A percentile compares a stretch with the other conserved stretches of the same genome.
Evolutionary conservation across 2,888 invertebrate genomes (phyloP).

Genomic region (Drosophila leonis): DNA sequence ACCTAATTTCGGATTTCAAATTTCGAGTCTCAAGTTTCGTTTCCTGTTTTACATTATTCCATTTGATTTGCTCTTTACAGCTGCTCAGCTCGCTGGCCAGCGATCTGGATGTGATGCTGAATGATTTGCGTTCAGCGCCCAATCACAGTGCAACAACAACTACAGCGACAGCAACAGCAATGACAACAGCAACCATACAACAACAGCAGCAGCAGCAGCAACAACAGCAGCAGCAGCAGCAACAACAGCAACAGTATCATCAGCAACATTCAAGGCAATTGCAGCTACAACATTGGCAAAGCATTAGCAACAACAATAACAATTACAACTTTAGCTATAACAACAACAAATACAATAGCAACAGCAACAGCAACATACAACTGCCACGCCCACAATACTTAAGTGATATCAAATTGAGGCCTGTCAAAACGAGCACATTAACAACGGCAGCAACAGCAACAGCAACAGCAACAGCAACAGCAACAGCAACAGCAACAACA

Average conservation of each 20-base stretch:
- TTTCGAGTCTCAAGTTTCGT: neutral
- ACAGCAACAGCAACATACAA: conserved; percentile 34
- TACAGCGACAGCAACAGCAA: conserved; percentile 42
- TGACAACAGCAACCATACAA: conserved; percentile 1
- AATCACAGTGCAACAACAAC: conserved; percentile 69
- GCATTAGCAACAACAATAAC: conserved; percentile 57
- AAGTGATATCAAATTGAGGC: conserved; percentile 60
- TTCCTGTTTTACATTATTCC: neutral
- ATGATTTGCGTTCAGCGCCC: conserved; percentile 91
- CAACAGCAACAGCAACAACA: conserved; percentile 30
- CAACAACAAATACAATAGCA: conserved; percentile 44
- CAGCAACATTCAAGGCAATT: conserved; percentile 21
- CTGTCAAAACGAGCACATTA: conserved; percentile 40
- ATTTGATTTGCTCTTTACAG: conserved; percentile 86
- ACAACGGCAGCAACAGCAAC: conserved; percentile 22
- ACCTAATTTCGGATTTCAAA: neutral
- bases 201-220: conserved; percentile 35
- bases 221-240: conserved; percentile 24
- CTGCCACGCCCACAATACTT: conserved; percentile 52
- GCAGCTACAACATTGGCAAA: conserved; percentile 35
- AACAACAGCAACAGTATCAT: conserved; percentile 42
- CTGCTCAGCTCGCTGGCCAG: conserved; percentile 92
- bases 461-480: conserved; percentile 31
- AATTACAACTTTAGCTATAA: conserved; percentile 38
- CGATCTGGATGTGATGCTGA: conserved; percentile 94